Evolutionary conservation across 2,113 vertebrate species (phyloP).

Genomic region (Caloenas nicobarica): DNA sequence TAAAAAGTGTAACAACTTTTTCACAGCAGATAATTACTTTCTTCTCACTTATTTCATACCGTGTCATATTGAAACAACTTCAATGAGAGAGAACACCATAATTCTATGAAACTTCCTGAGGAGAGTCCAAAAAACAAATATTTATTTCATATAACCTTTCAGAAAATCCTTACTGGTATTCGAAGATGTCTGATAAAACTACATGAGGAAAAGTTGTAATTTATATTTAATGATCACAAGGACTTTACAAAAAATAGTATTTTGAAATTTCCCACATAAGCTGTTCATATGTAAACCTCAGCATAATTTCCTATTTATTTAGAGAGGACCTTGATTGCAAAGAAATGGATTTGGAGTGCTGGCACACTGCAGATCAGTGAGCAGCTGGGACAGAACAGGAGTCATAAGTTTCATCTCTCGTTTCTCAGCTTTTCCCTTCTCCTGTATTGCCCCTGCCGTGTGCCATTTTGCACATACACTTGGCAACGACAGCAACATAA

Average conservation of each 20-base stretch:
- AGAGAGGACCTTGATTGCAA: neutral
- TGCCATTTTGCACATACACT: neutral
- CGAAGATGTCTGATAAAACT: neutral
- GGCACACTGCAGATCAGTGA: neutral
- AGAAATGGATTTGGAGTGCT: neutral
- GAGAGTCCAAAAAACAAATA: neutral
- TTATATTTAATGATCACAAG: neutral
- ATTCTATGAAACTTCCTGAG: neutral
- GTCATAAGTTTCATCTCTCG: neutral
- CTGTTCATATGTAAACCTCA: neutral
- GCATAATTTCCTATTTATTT: neutral
- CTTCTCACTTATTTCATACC: neutral
- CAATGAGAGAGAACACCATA: neutral
- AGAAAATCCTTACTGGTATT: neutral
- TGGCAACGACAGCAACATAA: neutral
- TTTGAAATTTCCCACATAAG: neutral
- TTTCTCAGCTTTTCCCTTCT: neutral
- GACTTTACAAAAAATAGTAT: neutral
- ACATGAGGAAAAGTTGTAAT: neutral
- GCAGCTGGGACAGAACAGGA: neutral
- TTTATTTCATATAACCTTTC: neutral
- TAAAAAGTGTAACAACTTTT: neutral
- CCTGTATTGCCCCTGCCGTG: neutral
- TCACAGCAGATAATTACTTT: neutral
- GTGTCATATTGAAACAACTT: neutral